Evolutionary conservation across 1,140 invertebrate genomes (phyloP).

Genomic region (Leptinotarsa defecta): DNA sequence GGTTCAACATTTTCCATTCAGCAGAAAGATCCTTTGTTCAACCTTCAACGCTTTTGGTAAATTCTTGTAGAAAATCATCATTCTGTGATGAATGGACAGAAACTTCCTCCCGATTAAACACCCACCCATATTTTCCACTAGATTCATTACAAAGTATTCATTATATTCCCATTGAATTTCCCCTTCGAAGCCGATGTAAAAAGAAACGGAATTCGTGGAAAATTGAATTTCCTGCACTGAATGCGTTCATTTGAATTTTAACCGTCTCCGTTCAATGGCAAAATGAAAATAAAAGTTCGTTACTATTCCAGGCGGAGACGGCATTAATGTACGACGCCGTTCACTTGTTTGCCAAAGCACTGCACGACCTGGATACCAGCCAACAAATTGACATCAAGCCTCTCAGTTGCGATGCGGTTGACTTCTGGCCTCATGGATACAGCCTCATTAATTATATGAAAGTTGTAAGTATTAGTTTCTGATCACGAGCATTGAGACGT

Average conservation of each 20-base stretch:
- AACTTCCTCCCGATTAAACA: too few relatives aligned
- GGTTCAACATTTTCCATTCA: too few relatives aligned
- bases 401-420: slow-evolving; percentile 85
- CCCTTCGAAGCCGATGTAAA: too few relatives aligned
- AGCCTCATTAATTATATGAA: slow-evolving; percentile 98
- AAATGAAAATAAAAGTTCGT: slow-evolving; percentile 6
- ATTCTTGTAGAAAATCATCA: too few relatives aligned
- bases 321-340: slow-evolving; percentile 96
- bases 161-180: too few relatives aligned
- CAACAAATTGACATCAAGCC: slow-evolving; percentile 88
- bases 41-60: too few relatives aligned
- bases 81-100: too few relatives aligned
- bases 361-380: slow-evolving; percentile 87
- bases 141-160: too few relatives aligned
- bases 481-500: too few relatives aligned
- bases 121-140: too few relatives aligned
- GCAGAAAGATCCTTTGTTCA: too few relatives aligned
- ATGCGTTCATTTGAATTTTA: slow-evolving; percentile 3
- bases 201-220: neutral
- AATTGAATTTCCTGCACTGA: neutral
- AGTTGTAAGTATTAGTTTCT: slow-evolving; percentile 72
- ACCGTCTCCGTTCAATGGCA: neutral
- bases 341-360: slow-evolving; percentile 88
- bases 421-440: slow-evolving; percentile 93
- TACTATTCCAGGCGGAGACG: slow-evolving; percentile 80